Conservation (phyloP, 2,888 invertebrate species). For the Digitonthophagus gazella region DNA sequence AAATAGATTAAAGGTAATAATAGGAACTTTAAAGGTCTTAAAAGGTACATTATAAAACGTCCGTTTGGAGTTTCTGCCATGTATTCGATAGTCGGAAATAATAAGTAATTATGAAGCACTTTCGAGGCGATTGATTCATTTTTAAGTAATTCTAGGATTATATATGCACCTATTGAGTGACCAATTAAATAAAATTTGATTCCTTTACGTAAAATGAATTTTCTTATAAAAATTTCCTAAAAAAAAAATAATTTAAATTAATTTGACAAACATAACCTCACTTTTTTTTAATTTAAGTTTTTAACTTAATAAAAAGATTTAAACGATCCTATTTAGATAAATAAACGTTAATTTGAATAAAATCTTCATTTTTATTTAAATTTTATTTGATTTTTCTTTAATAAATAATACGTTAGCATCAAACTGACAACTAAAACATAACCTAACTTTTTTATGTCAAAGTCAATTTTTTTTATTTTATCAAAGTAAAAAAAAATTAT, state of each 20-base stretch:
- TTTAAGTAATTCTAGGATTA: conserved; percentile 69
- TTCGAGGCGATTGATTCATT: conserved; percentile 55
- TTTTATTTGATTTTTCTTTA: no score
- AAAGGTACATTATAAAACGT: conserved; percentile 59
- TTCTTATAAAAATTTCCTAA: conserved; percentile 64
- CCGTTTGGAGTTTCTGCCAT: conserved; percentile 77
- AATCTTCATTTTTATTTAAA: no score
- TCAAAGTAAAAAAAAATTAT: no score
- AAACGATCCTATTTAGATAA: no score
- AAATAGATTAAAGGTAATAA: conserved; percentile 51
- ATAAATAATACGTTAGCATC: no score
- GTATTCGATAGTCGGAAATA: conserved; percentile 84
- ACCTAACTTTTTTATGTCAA: no score
- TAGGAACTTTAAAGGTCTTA: conserved; percentile 50
- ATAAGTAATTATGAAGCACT: conserved; percentile 63
- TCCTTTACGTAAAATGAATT: conserved; percentile 62
- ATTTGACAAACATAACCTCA: background rate
- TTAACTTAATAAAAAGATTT: background rate
- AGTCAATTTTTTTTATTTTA: no score
- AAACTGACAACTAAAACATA: no score
- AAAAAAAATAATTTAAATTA: conserved; percentile 23
- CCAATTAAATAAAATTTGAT: conserved; percentile 76
- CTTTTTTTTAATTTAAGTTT: background rate
- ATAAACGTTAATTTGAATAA: no score
- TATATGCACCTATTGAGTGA: conserved; percentile 87